Percentiles rank a stretch among this genome's conserved stretches.
These are phyloP conservation scores for Panzeria rudis DNA, from an alignment of 2,888 invertebrate species.

Conservation along the genomic window DNA sequence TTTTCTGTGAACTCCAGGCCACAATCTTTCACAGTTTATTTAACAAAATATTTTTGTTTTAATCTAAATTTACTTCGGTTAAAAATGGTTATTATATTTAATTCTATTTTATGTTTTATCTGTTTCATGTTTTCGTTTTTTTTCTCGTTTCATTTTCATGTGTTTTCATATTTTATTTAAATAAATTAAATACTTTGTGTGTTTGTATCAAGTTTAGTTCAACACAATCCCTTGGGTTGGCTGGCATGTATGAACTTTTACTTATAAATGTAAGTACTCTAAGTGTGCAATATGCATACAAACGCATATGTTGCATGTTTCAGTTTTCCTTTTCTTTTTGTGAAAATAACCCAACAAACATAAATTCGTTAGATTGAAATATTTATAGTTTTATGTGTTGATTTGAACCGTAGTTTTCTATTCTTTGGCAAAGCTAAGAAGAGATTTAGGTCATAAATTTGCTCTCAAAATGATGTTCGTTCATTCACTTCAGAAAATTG, in stretches of 20 bases:
- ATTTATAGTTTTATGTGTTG: background rate
- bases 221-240: slow-evolving; percentile 30
- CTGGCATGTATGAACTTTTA: background rate
- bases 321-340: background rate
- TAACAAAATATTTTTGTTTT: slow-evolving; percentile 46
- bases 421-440: too few species aligned
- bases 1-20: slow-evolving; percentile 24
- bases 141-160: background rate
- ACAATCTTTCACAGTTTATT: slow-evolving; percentile 61
- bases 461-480: too few species aligned
- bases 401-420: too few species aligned
- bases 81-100: slow-evolving; percentile 48
- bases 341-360: background rate
- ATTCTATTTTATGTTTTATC: slow-evolving; percentile 35
- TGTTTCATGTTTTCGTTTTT: slow-evolving; percentile 11
- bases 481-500: too few species aligned
- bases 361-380: background rate
- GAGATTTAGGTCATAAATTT: too few species aligned
- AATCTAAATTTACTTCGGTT: slow-evolving; percentile 53
- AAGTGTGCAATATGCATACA: slow-evolving; percentile 6
- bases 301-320: slow-evolving; percentile 27
- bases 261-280: background rate
- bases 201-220: slow-evolving; percentile 1
- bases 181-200: slow-evolving; percentile 58
- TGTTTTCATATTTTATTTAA: slow-evolving; percentile 51